These are phyloP conservation scores for Philaethria dido DNA, from an alignment of 2,888 invertebrate species.

Conservation along the genomic window DNA sequence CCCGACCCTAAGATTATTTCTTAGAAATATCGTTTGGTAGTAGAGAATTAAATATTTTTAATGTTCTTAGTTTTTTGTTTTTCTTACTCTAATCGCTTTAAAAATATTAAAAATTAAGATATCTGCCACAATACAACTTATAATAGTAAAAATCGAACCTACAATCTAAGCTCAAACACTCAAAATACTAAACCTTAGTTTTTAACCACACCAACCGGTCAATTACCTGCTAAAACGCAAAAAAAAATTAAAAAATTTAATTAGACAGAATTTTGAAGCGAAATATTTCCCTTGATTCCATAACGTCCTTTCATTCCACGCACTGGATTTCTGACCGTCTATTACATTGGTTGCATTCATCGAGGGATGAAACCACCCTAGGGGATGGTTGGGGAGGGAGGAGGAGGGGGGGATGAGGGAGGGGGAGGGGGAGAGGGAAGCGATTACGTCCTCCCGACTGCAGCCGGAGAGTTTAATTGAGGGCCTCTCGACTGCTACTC, in stretches of 20 bases:
- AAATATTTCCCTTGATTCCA: not conserved
- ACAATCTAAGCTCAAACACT: not conserved
- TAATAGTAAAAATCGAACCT: not conserved
- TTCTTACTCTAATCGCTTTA: no score
- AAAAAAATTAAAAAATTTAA: not conserved
- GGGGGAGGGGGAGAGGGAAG: conserved; percentile 35
- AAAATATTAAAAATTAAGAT: no score
- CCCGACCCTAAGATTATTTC: no score
- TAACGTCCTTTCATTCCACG: not conserved
- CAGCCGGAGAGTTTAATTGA: conserved; percentile 48
- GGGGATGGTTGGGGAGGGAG: conserved; percentile 14
- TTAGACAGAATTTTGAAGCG: not conserved
- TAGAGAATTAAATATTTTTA: no score
- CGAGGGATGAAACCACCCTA: conserved; percentile 15
- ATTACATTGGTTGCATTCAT: conserved; percentile 34
- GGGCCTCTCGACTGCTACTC: conserved; percentile 41
- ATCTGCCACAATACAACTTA: no score
- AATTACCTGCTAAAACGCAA: not conserved
- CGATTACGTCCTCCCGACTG: conserved; percentile 48
- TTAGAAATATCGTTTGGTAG: no score
- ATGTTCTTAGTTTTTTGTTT: no score
- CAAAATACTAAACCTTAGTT: no score
- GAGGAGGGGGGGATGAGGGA: conserved; percentile 18
- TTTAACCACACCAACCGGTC: not conserved
- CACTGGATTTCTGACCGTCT: conserved; percentile 29